Conservation (phyloP, 1,140 invertebrate species). For the Drosophila parvula region DNA sequence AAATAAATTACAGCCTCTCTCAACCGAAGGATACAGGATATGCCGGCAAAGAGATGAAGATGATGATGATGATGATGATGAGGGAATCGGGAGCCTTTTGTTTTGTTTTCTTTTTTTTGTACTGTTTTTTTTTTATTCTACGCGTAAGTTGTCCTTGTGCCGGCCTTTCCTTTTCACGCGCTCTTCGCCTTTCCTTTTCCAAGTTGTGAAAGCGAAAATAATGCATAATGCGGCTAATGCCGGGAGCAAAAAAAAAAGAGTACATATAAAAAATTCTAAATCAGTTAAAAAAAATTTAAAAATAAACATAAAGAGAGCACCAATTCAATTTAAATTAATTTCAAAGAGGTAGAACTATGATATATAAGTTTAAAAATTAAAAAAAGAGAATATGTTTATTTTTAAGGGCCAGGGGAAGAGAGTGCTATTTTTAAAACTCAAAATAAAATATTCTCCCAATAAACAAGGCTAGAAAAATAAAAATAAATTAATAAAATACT, state of each 20-base stretch:
- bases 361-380: too few relatives aligned
- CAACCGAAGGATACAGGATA: constrained; percentile 30
- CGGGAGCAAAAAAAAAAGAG: constrained; percentile 8
- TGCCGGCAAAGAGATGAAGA: constrained; percentile 7
- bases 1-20: constrained; percentile 68
- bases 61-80: constrained; percentile 10
- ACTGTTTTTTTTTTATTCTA: neutral
- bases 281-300: neutral
- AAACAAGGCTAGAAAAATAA: too few relatives aligned
- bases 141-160: constrained; percentile 18
- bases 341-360: too few relatives aligned
- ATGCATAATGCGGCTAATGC: constrained; percentile 47
- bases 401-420: too few relatives aligned
- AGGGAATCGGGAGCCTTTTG: constrained; percentile 27
- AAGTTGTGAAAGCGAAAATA: constrained; percentile 58
- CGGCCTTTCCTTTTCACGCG: constrained; percentile 2
- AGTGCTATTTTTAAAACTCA: too few relatives aligned
- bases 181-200: constrained; percentile 20
- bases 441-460: too few relatives aligned
- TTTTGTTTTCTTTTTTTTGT: neutral
- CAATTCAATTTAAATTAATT: neutral
- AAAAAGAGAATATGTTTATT: too few relatives aligned
- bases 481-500: too few relatives aligned
- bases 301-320: neutral
- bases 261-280: neutral